These are phyloP conservation scores for Endotricha flammealis DNA, from an alignment of 2,888 invertebrate genomes.

Conservation along the genomic window DNA sequence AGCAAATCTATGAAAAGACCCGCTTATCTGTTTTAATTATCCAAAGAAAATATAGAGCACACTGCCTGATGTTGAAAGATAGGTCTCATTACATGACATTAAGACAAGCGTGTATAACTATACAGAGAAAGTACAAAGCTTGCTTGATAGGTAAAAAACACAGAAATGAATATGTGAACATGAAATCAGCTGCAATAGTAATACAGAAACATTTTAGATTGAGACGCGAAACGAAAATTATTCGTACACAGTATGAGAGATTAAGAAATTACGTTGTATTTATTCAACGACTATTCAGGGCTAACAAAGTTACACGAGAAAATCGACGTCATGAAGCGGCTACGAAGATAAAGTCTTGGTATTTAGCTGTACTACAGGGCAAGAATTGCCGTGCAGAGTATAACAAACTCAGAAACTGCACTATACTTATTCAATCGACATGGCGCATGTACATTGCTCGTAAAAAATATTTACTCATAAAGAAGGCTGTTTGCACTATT, in stretches of 20 bases:
- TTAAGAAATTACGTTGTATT: conserved; percentile 36
- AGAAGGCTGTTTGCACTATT: conserved; percentile 39
- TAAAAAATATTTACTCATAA: conserved; percentile 33
- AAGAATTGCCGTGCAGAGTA: conserved; percentile 37
- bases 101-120: conserved; percentile 45
- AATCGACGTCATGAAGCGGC: conserved; percentile 35
- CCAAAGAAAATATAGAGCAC: conserved; percentile 58
- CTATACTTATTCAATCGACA: conserved; percentile 48
- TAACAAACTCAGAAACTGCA: conserved; percentile 37
- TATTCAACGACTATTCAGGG: conserved; percentile 55
- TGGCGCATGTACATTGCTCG: conserved; percentile 47
- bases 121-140: conserved; percentile 61
- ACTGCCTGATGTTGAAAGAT: conserved; percentile 43
- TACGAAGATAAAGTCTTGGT: conserved; percentile 57
- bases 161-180: conserved; percentile 34
- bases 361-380: conserved; percentile 38
- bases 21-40: conserved; percentile 30
- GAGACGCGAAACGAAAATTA: conserved; percentile 30
- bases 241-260: conserved; percentile 36
- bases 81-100: conserved; percentile 44
- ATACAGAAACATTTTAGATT: conserved; percentile 61
- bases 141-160: conserved; percentile 35
- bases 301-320: conserved; percentile 30
- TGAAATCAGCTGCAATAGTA: conserved; percentile 41
- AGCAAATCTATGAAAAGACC: conserved; percentile 34